Base-by-base conservation (phyloP, 2,797 vertebrate species). In the Sebastes ruberrimus region DNA sequence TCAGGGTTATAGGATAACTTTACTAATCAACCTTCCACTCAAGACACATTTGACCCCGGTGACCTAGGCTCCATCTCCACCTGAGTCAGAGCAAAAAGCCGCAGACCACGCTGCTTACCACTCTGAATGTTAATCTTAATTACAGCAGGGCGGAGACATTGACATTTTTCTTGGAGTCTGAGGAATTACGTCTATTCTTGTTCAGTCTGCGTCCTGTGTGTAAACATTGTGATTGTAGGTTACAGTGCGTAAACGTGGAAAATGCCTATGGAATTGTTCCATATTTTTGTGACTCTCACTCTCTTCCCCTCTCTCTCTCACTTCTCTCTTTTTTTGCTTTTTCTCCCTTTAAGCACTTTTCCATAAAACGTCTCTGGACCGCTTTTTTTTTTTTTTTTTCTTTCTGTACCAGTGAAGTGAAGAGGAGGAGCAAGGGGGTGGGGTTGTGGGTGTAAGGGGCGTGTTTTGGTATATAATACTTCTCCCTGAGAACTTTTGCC, bases 391-490 rank as follows among this genome's bases (percentile, higher is more conserved):
- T 42, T 82, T 80, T 77, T 74, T 89, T 71, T 66, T 42, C 80
- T 80, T 80, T 74, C n/a, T 42, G 6, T 70, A 86, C 84, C 82
- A 82, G 78, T 66, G 76, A 46, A 46, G 88, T 90, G 93, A 90
- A 92, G 94, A 93, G 91, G 88, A 91, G 92, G 88, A 92, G 93
- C 89, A 80, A 92, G 86, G 82, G 86, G 92, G 87, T 90, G 83
- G 81, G 91, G 83, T 83, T 83, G 76, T 78, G 78, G 90, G 88
- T 89, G 82, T 76, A 93, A 95, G 93, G 95, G 96, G 96, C 95
- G 97, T 96, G 96, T 95, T 95, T 94, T 89, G 84, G 86, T 96
- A 96, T 96, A 96, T 95, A 98, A 96, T 93, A 95, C 93, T 96
- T 93, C 91, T 95, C 96, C 87, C 96, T 95, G 93, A 94, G 93